Conservation (phyloP, 2,888 invertebrate species). For the Ernsta delagoae region DNA sequence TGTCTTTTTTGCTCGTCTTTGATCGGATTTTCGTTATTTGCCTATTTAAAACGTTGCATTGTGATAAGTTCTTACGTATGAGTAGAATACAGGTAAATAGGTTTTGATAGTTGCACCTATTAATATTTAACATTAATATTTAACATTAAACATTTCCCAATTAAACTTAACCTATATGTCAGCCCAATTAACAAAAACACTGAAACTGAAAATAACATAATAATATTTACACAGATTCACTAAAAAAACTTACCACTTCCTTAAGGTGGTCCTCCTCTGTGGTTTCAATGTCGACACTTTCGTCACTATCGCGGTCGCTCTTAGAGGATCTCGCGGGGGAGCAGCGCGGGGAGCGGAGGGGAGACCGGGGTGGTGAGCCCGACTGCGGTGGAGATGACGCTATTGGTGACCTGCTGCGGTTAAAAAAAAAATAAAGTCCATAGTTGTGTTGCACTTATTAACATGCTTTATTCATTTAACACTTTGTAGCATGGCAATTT, state of each 20-base stretch:
- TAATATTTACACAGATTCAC: not conserved
- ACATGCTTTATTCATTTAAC: too few relatives aligned
- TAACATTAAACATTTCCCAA: too few relatives aligned
- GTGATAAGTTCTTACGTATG: too few relatives aligned
- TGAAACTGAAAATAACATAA: too few relatives aligned
- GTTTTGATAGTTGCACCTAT: too few relatives aligned
- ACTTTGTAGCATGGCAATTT: too few relatives aligned
- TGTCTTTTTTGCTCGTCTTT: conserved; percentile 1
- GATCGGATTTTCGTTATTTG: not conserved
- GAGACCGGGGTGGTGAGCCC: conserved; percentile 55
- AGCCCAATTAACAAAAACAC: too few relatives aligned
- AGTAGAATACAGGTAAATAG: too few relatives aligned
- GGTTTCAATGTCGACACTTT: conserved; percentile 94
- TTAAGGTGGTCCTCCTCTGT: conserved; percentile 89
- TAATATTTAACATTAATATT: too few relatives aligned
- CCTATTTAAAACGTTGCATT: not conserved
- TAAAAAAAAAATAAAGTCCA: too few relatives aligned
- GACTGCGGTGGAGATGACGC: conserved; percentile 51
- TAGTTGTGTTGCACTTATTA: too few relatives aligned
- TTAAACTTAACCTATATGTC: too few relatives aligned
- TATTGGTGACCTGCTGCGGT: conserved; percentile 47
- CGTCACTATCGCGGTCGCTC: conserved; percentile 90
- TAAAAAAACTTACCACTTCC: conserved; percentile 66
- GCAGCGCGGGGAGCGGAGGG: conserved; percentile 58
- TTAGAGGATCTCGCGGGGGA: conserved; percentile 64